phyloP scores from a whole-genome alignment of 1,140 invertebrate genomes.

The Lasioglossum albipes region DNA sequence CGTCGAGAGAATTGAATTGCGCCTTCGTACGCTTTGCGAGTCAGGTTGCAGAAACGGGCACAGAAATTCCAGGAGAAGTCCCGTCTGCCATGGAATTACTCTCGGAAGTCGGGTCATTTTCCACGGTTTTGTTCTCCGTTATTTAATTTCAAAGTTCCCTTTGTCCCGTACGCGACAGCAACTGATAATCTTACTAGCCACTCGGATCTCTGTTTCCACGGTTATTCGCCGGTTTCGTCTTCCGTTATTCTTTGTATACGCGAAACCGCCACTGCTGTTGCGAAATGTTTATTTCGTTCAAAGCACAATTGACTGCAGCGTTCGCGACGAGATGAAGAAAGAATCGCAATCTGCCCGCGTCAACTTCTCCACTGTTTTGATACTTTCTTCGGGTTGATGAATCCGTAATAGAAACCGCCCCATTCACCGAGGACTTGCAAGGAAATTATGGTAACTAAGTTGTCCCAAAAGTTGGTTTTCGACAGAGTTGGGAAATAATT shows the following conservation, averaged over 20 bases:
- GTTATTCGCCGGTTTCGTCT: not conserved
- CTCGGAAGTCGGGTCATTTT: not conserved
- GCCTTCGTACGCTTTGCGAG: too few species aligned
- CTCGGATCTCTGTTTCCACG: not conserved
- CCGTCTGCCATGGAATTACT: not conserved
- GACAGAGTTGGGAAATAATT: too few species aligned
- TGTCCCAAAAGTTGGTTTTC: too few species aligned
- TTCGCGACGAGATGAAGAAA: too few species aligned
- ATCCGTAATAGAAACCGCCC: too few species aligned
- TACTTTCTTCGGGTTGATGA: too few species aligned
- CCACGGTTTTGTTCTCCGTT: not conserved
- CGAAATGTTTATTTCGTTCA: not conserved
- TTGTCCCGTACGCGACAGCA: not conserved
- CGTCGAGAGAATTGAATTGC: too few species aligned
- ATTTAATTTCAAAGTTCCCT: conserved; percentile 7
- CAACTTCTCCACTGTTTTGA: too few species aligned
- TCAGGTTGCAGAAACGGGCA: not conserved
- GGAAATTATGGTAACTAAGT: too few species aligned
- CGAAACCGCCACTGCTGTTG: too few species aligned
- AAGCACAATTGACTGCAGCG: not conserved
- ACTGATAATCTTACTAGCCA: not conserved
- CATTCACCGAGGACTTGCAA: too few species aligned
- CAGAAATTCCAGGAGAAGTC: not conserved
- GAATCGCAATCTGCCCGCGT: too few species aligned
- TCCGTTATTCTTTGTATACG: not conserved